Base-by-base conservation (phyloP, 1,140 invertebrate species). In the Myzus persicae region DNA sequence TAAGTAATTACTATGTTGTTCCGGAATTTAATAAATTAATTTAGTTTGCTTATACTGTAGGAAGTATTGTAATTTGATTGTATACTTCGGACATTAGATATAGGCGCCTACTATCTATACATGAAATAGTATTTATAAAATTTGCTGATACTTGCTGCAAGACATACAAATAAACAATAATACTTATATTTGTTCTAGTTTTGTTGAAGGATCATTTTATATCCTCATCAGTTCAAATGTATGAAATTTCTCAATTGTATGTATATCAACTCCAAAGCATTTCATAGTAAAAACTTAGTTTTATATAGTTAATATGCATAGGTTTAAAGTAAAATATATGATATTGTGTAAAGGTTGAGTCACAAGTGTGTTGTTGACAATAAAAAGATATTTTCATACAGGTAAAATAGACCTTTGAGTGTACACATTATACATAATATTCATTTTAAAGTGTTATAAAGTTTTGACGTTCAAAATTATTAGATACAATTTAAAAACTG, bases 291-390 rank as follows among this genome's bases (percentile, higher is more conserved):
- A 51, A 76, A 76, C 59, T n/a, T 76, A 31, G 14, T 76, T 11
- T 76, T n/a, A 18, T 18, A n/a, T 18, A 76, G 1, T n/a, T 18
- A 26, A 59, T 26, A 31, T n/a, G n/a, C n/a, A 67, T 67, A 67
- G 26, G n/a, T 67, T 82, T 82, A 22, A 82, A 36, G 38, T 38
- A 38, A 40, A 40, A 40, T 82, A 82, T 82, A 40, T 38, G 7
- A 82, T 82, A 82, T 82, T 82, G 11, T 82, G 36, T 24, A 82
- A 82, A 82, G 38, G 22, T 40, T 82, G 18, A 82, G 38, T 82
- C 81, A 82, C 59, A 76, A 76, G 22, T 40, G 38, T 82, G 81
- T 24, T 82, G 38, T 82, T 82, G 81, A 82, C 81, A 82, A 82
- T 40, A 40, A 40, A 82, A 82, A 82, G 76, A 36, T 82, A 82